A percentile compares a stretch with the other conserved stretches of the same genome.
Evolutionary conservation across 2,113 vertebrate genomes (phyloP).

Genomic region (Notothenia rossii): DNA sequence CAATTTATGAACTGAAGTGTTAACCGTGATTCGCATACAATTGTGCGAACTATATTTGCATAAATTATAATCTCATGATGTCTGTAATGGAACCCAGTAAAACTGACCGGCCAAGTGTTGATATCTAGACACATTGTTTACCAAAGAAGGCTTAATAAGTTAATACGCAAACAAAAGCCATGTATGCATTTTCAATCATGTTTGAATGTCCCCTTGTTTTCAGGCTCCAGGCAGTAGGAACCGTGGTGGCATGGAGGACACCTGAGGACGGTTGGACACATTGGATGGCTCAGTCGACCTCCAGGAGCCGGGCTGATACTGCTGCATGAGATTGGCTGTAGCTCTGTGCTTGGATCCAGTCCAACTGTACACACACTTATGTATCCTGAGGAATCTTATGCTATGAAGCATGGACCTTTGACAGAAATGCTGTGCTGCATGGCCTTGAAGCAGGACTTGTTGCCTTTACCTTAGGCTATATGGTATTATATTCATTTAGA

Average conservation of each 20-base stretch:
- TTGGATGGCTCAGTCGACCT: constrained; percentile 54
- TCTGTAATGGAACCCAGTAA: not conserved
- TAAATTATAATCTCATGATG: fast-evolving
- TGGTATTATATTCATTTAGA: constrained; percentile 49
- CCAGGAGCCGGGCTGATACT: constrained; percentile 39
- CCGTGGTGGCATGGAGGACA: constrained; percentile 67
- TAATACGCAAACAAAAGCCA: not conserved
- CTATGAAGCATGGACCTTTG: constrained; percentile 56
- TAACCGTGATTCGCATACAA: not conserved
- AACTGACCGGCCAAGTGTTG: constrained; percentile 31
- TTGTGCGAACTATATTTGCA: not conserved
- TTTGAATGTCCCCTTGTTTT: constrained; percentile 33
- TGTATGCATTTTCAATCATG: constrained; percentile 5
- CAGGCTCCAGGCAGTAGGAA: constrained; percentile 43
- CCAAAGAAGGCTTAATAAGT: not conserved
- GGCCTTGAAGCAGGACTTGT: constrained; percentile 57
- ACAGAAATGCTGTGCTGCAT: constrained; percentile 63
- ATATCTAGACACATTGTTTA: constrained; percentile 30
- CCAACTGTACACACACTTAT: constrained; percentile 39
- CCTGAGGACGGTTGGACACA: constrained; percentile 56
- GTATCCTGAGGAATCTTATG: constrained; percentile 45
- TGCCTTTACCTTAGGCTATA: constrained; percentile 46
- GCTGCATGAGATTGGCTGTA: constrained; percentile 49
- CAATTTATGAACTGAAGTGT: not conserved
- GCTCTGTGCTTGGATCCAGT: constrained; percentile 47